These are phyloP conservation scores for Tauraco erythrolophus DNA, from an alignment of 2,113 vertebrate species.

Conservation along the genomic window DNA sequence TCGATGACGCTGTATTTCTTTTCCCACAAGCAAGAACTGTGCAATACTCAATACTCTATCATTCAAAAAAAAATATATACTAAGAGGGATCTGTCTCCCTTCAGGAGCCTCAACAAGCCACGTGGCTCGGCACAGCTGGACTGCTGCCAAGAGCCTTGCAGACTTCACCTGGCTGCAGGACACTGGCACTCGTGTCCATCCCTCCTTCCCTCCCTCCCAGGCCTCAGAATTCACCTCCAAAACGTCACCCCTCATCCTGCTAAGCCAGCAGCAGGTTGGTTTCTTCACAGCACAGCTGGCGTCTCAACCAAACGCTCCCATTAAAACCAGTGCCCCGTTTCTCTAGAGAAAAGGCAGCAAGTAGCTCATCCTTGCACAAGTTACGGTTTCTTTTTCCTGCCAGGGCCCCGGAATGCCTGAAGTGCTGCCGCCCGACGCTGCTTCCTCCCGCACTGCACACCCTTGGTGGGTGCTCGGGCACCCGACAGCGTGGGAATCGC, in stretches of 20 bases:
- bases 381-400: not conserved
- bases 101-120: too few relatives aligned
- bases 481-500: not conserved
- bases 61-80: too few relatives aligned
- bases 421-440: not conserved
- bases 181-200: not conserved
- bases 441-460: not conserved
- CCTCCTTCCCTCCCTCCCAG: not conserved
- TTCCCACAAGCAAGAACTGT: not conserved
- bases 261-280: not conserved
- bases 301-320: rapidly evolving
- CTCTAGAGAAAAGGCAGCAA: not conserved
- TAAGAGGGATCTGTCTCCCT: too few relatives aligned
- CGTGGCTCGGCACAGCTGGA: rapidly evolving
- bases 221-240: not conserved
- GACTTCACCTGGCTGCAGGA: not conserved
- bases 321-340: rapidly evolving
- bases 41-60: not conserved
- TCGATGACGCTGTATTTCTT: not conserved
- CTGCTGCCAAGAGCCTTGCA: not conserved
- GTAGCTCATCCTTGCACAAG: rapidly evolving
- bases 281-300: not conserved
- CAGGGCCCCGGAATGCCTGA: rapidly evolving
- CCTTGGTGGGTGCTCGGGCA: rapidly evolving
- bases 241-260: rapidly evolving